Percentiles rank a stretch among this genome's conserved stretches.
phyloP scores from a whole-genome alignment of 1,140 invertebrate genomes.

The Drosophila kepulauana region DNA sequence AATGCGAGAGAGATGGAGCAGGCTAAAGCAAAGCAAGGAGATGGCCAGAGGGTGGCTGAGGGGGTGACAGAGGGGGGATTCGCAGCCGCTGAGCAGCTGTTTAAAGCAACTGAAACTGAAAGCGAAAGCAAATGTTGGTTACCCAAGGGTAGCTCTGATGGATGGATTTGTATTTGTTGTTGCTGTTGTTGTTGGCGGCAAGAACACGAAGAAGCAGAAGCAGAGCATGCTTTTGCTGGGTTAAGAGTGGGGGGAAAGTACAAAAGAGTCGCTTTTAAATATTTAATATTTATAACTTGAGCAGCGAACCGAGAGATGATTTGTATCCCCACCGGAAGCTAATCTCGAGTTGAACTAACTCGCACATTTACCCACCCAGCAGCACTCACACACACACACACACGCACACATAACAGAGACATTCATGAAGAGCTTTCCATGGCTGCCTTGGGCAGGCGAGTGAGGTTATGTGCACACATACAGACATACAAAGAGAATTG shows the following conservation, averaged over 20 bases:
- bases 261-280: slow-evolving; percentile 72
- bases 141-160: slow-evolving; percentile 29
- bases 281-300: slow-evolving; percentile 83
- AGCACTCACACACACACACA: slow-evolving; percentile 13
- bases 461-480: slow-evolving; percentile 62
- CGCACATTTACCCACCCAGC: slow-evolving; percentile 19
- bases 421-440: slow-evolving; percentile 46
- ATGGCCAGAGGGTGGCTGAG: too few species aligned
- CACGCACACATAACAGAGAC: slow-evolving; percentile 23
- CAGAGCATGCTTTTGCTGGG: background rate
- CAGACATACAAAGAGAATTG: slow-evolving; percentile 4
- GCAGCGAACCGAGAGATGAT: slow-evolving; percentile 80
- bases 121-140: slow-evolving; percentile 62
- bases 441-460: slow-evolving; percentile 47
- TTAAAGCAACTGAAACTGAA: slow-evolving; percentile 69
- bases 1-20: background rate
- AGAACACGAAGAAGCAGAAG: background rate
- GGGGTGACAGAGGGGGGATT: background rate
- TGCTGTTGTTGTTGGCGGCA: background rate
- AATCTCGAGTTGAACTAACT: slow-evolving; percentile 79
- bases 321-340: slow-evolving; percentile 81
- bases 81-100: slow-evolving; percentile 62
- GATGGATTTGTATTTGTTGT: slow-evolving; percentile 22
- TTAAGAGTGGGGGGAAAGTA: slow-evolving; percentile 12
- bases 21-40: too few species aligned